phyloP scores from a whole-genome alignment of 1,140 invertebrate genomes.

The Ceratina australensis region DNA sequence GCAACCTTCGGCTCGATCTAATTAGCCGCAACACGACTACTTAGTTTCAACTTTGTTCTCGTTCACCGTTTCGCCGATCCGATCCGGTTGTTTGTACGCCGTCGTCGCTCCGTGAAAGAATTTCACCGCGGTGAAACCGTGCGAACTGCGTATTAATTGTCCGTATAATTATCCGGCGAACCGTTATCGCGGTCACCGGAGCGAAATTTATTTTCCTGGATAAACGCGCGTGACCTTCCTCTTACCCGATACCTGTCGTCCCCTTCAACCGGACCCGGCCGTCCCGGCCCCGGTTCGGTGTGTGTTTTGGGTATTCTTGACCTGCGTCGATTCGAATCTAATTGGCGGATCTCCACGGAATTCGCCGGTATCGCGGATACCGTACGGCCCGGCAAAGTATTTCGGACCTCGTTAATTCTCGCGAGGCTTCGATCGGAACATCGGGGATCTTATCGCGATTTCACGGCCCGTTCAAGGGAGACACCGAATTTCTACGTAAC shows the following conservation, averaged over 20 bases:
- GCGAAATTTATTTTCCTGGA: conserved; percentile 21
- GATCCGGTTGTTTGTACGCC: no score
- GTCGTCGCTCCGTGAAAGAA: neutral
- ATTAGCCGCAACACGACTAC: conserved; percentile 1
- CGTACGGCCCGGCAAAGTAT: conserved; percentile 66
- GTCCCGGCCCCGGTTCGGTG: neutral
- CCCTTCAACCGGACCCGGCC: conserved; percentile 37
- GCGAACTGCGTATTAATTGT: conserved; percentile 5
- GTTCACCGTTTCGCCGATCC: no score
- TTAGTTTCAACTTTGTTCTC: neutral
- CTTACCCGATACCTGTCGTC: conserved; percentile 15
- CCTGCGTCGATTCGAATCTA: conserved; percentile 58
- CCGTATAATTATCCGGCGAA: neutral
- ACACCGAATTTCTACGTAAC: conserved; percentile 53
- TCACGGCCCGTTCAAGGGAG: conserved; percentile 32
- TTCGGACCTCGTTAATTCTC: conserved; percentile 74
- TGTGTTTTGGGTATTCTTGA: conserved; percentile 51
- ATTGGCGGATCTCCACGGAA: conserved; percentile 54
- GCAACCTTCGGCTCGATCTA: conserved; percentile 39
- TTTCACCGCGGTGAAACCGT: neutral
- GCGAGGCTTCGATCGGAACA: conserved; percentile 53
- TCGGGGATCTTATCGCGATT: conserved; percentile 44
- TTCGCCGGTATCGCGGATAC: conserved; percentile 52
- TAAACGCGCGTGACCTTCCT: conserved; percentile 1
- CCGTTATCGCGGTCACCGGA: conserved; percentile 8